Evolutionary conservation across 2,113 vertebrate species (phyloP).

Genomic region (Albula glossodonta): DNA sequence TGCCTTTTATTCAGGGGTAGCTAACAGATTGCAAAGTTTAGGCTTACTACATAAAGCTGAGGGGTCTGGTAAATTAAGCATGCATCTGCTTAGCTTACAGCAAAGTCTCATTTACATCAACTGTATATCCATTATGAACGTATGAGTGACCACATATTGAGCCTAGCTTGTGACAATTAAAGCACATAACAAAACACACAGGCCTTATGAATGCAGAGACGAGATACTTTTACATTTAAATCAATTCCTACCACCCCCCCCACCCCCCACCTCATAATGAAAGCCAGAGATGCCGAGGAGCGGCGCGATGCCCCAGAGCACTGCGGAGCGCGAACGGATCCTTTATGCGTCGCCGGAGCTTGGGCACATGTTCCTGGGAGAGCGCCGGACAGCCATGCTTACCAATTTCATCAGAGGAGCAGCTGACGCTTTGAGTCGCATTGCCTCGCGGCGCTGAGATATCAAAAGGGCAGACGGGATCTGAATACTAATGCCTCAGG

Average conservation of each 20-base stretch:
- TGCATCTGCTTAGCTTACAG: not conserved
- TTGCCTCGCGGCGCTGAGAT: constrained; percentile 39
- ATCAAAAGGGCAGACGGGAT: constrained; percentile 45
- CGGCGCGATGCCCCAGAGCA: not conserved
- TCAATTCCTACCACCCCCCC: not conserved
- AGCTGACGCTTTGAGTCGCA: constrained; percentile 31
- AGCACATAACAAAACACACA: not conserved
- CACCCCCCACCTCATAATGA: not conserved
- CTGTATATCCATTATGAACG: not conserved
- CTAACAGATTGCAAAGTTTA: not conserved
- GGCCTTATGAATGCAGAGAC: not conserved
- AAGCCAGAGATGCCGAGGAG: not conserved
- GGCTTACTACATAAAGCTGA: not conserved
- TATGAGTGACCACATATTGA: not conserved
- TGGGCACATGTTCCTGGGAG: not conserved
- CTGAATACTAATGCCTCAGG: constrained; percentile 46
- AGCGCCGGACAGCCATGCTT: not conserved
- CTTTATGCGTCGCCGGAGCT: not conserved
- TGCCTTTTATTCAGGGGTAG: not conserved
- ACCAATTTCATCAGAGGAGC: not conserved
- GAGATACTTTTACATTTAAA: not conserved
- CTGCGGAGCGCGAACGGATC: not conserved
- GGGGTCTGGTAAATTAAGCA: not conserved
- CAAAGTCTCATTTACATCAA: not conserved
- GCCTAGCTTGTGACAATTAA: not conserved